Evolutionary conservation across 2,888 invertebrate species (phyloP), one percentile per base, ranked within the genome.

Genomic region (Aelia acuminata): DNA sequence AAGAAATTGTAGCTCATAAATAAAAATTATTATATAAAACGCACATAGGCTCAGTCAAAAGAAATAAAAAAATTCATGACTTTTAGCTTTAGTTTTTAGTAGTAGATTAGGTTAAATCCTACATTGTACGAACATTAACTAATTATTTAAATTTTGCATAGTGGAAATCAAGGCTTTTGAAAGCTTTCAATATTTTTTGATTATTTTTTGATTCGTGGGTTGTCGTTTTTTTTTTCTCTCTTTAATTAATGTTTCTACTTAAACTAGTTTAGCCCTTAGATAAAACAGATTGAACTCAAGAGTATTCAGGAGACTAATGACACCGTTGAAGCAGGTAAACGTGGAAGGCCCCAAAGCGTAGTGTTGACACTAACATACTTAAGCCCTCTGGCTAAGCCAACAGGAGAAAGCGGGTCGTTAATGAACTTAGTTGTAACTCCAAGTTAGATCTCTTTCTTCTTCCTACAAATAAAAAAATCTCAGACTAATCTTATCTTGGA

Each of bases 351-450:
- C 20, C 63, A 70, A 70, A 70, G 63, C 35, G 57, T 31, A 70
- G 35, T 35, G 31, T 70, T 70, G 31, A 31, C 63, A 11, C 63
- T 70, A 70, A 70, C 63, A 31, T 70, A 70, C 63, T 70, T 70
- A 70, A 70, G 63, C 1, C 20, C 63, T 20, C 15, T 7, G 63
- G 8, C 63, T 70, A 70, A 70, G 63, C 63, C 63, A 70, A 70
- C 63, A 35, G 63, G 7, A 31, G 63, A 70, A 18, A 18, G 18
- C 31, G 35, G 35, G 63, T 35, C 3, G 18, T 70, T 70, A 70
- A 70, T 70, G 63, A 70, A 70, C 63, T 70, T 70, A 70, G 63
- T 70, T 35, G 31, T 57, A 57, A 57, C 13, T 57, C 57, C 57
- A 15, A 2, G 26, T 57, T 31, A n/a, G 53, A 53, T 53, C 53